These are phyloP conservation scores for Autographa gamma DNA, from an alignment of 2,888 invertebrate species.

Conservation along the genomic window DNA sequence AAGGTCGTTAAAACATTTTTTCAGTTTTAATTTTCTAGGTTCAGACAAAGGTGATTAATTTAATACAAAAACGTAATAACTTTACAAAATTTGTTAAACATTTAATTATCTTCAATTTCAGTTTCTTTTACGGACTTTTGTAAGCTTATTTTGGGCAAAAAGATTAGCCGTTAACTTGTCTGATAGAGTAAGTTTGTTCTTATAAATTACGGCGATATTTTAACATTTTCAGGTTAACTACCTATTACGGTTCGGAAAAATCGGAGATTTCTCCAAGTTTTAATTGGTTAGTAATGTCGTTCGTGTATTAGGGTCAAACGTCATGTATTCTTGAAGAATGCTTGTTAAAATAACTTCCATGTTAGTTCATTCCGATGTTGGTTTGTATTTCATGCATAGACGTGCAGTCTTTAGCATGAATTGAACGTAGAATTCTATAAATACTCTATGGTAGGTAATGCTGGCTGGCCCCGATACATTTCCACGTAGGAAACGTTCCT, in stretches of 20 bases:
- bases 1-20: not conserved
- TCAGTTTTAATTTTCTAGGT: conserved; percentile 30
- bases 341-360: conserved; percentile 28
- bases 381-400: conserved; percentile 10
- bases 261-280: conserved; percentile 38
- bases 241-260: conserved; percentile 21
- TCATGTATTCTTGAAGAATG: conserved; percentile 26
- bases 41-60: conserved; percentile 45
- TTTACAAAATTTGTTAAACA: conserved; percentile 34
- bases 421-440: conserved; percentile 21
- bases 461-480: conserved; percentile 25
- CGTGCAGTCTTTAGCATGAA: conserved; percentile 12
- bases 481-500: conserved; percentile 10
- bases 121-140: conserved; percentile 30
- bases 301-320: conserved; percentile 41
- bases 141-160: conserved; percentile 20
- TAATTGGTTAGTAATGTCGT: conserved; percentile 48
- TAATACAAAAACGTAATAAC: conserved; percentile 39
- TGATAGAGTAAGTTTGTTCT: conserved; percentile 11
- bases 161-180: conserved; percentile 6
- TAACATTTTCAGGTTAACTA: conserved; percentile 3
- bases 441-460: conserved; percentile 12
- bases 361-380: not conserved
- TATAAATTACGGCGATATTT: conserved; percentile 32
- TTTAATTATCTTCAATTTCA: conserved; percentile 43